These are phyloP conservation scores for Mylabris sibirica DNA, from an alignment of 2,888 invertebrate genomes.

Conservation along the genomic window DNA sequence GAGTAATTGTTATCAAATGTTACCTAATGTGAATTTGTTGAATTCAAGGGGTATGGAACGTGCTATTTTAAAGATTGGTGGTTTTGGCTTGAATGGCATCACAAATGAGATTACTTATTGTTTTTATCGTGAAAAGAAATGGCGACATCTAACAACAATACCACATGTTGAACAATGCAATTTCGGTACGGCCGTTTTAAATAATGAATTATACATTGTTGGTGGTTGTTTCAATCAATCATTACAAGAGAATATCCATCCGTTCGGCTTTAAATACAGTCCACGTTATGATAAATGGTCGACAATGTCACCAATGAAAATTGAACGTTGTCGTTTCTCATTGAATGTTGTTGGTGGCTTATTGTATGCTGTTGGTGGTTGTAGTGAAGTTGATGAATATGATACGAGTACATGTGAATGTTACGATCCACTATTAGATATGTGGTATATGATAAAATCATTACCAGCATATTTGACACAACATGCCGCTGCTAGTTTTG, in stretches of 20 bases:
- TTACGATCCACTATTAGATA: slow-evolving; percentile 66
- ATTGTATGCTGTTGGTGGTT: slow-evolving; percentile 72
- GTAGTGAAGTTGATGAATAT: slow-evolving; percentile 66
- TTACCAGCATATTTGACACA: slow-evolving; percentile 68
- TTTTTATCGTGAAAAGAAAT: slow-evolving; percentile 66
- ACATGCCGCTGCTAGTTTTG: slow-evolving; percentile 64
- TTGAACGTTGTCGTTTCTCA: slow-evolving; percentile 72
- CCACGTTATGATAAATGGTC: slow-evolving; percentile 71
- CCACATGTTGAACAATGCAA: slow-evolving; percentile 79
- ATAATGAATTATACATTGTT: slow-evolving; percentile 73
- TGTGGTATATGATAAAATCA: slow-evolving; percentile 67
- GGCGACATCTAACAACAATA: slow-evolving; percentile 72
- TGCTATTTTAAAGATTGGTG: slow-evolving; percentile 74
- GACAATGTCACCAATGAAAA: slow-evolving; percentile 72
- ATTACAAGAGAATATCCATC: slow-evolving; percentile 74
- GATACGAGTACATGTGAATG: slow-evolving; percentile 66
- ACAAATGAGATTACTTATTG: slow-evolving; percentile 74
- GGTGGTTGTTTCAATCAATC: slow-evolving; percentile 77
- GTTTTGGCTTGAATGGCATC: slow-evolving; percentile 72
- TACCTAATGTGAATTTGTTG: slow-evolving; percentile 55
- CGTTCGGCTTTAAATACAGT: slow-evolving; percentile 71
- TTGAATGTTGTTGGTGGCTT: slow-evolving; percentile 66
- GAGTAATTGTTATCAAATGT: slow-evolving; percentile 38
- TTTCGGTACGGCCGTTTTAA: slow-evolving; percentile 73
- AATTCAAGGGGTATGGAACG: slow-evolving; percentile 75